phyloP scores from a whole-genome alignment of 2,797 vertebrate species.

The Myripristis murdjan region DNA sequence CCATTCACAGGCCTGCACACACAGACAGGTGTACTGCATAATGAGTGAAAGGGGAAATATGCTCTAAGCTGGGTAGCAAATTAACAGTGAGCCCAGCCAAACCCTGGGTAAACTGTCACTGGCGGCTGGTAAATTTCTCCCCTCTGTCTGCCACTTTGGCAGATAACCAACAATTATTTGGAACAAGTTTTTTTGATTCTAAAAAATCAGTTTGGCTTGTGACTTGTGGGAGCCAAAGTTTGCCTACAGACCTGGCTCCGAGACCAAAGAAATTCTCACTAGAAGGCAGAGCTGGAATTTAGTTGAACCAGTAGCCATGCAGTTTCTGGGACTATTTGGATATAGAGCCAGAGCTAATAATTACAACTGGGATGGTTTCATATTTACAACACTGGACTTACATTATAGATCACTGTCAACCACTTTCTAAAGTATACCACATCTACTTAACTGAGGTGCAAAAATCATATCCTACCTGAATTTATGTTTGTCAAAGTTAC shows the following conservation, averaged over 20 bases:
- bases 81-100: slow-evolving; percentile 37
- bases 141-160: slow-evolving; percentile 8
- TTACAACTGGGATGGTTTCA: no score
- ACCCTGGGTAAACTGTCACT: slow-evolving; percentile 19
- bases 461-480: no score
- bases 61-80: slow-evolving; percentile 33
- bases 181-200: slow-evolving; percentile 13
- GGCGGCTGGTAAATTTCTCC: slow-evolving; percentile 7
- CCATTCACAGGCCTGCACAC: slow-evolving; percentile 38
- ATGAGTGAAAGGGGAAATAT: slow-evolving; percentile 44
- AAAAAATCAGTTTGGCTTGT: slow-evolving; percentile 24
- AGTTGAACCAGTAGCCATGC: slow-evolving; percentile 2
- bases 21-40: slow-evolving; percentile 37
- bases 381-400: no score
- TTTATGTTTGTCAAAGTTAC: no score
- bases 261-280: slow-evolving; percentile 7
- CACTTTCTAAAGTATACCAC: no score
- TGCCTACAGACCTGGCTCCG: background rate
- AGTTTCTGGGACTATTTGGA: slow-evolving; percentile 32
- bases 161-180: slow-evolving; percentile 23
- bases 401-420: no score
- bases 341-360: slow-evolving; percentile 13
- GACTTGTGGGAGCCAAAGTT: slow-evolving; percentile 30
- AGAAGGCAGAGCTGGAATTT: slow-evolving; percentile 18
- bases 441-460: no score